Base-by-base conservation (phyloP, 2,888 invertebrate genomes). In the Eurytoma adleriae region DNA sequence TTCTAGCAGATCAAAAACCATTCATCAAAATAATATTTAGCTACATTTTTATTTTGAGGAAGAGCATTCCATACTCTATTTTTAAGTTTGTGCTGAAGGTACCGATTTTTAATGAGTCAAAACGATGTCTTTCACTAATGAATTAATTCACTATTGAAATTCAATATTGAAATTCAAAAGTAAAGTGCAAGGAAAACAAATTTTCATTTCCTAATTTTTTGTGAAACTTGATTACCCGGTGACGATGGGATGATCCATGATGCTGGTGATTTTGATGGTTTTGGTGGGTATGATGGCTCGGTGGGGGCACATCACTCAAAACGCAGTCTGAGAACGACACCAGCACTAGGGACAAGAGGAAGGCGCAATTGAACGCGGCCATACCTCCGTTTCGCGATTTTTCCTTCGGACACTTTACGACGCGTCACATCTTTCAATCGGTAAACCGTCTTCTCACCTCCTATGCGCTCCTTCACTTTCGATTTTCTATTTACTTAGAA, bases 231-330 rank as follows among this genome's bases (percentile, higher is more conserved):
- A 56, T 81, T 68, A 81, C 81, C 50, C 75, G 54, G 13, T 81
- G 78, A 40, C 76, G 81, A 30, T 79, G 81, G n/a, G 61, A 40
- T 16, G 75, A 75, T 50, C 73, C 82, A 3, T 73, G 82, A 50
- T 82, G 83, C 56, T 81, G 77, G 30, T 80, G 78, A 10, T 1
- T 67, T 1, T 76, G 79, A 56, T 82, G 76, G 40, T 66, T 69
- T 3, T 59, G 52, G 16, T 40, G 40, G 1, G 40, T 10, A 10
- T 16, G 76, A 30, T 61, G 78, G 54, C 18, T 67, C 52, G 75
- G 5, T 4, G 56, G 54, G 16, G 18, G 71, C 13, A 30, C 61
- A 67, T 70, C 71, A 12, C 56, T 52, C 68, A 4, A 48, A 56
- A 18, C 27, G 24, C 57, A 54, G 70, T 12, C 56, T 66, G n/a